These are phyloP conservation scores for Anisognathus igniventris DNA, from an alignment of 2,797 vertebrate genomes.

Conservation along the genomic window DNA sequence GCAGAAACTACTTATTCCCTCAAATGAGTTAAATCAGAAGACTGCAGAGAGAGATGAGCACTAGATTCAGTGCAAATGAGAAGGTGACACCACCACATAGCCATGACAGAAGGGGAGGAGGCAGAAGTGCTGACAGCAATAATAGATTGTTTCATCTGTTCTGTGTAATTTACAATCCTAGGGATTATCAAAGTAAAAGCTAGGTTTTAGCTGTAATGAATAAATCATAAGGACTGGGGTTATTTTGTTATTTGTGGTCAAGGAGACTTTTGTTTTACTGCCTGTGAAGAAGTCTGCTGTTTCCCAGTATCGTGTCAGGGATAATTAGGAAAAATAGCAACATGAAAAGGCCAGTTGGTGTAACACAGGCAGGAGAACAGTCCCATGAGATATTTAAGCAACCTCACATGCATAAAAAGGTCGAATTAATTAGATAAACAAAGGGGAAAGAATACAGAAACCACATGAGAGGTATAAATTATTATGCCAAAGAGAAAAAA, in stretches of 20 bases:
- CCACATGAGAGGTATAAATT: background rate
- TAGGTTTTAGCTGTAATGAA: background rate
- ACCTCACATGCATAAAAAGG: background rate
- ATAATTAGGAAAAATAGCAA: conserved; percentile 39
- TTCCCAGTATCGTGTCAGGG: background rate
- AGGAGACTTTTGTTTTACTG: background rate
- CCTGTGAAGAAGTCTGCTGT: background rate
- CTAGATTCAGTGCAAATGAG: background rate
- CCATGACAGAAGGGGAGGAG: background rate
- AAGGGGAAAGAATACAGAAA: background rate
- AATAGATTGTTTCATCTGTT: background rate
- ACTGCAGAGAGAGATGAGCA: background rate
- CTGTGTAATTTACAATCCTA: background rate
- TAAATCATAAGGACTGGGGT: background rate
- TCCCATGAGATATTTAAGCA: conserved; percentile 24
- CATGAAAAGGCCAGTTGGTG: conserved; percentile 27
- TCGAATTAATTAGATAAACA: conserved; percentile 13
- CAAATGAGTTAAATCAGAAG: background rate
- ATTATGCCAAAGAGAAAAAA: background rate
- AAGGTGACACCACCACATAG: background rate
- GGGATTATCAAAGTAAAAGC: background rate
- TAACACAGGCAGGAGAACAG: background rate
- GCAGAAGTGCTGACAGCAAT: background rate
- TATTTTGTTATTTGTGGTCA: background rate
- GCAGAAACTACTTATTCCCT: background rate